Base-by-base conservation (phyloP, 2,888 invertebrate genomes). In the Limenitis camilla region DNA sequence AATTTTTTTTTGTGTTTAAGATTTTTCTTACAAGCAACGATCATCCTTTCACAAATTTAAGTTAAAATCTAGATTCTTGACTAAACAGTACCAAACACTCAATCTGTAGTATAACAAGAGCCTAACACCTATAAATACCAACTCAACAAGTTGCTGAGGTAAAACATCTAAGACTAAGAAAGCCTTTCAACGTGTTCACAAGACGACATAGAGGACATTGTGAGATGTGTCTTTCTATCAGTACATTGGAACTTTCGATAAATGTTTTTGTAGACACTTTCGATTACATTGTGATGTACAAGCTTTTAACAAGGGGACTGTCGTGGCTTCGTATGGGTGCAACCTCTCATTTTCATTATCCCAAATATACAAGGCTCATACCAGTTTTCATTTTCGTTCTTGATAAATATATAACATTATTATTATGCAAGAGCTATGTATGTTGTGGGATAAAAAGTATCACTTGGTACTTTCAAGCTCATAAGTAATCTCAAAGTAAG, bases 121-220 rank as follows among this genome's bases (percentile, higher is more conserved):
- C 28, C 33, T 38, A 43, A 36, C 52, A 52, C 29, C 55, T 46
- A 52, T 52, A 52, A 57, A 57, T 52, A 49, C 47, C 52, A n/a
- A 40, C 29, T 42, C 55, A 52, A 55, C 46, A 44, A 52, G 40
- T 27, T 28, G 35, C 51, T 41, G 32, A 48, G 33, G 27, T 45
- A 36, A 46, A 49, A 57, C 52, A 55, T 52, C 48, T 39, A 49
- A 52, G 38, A 49, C 55, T 38, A 36, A 39, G 55, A 45, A 53
- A 54, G 51, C 43, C 47, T 55, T 55, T 57, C 52, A 49, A 35
- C 52, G 35, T 52, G 55, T 55, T 49, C 57, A 44, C 43, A 46
- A 49, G 54, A 46, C 7, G 38, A 45, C 52, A 47, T 46, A 52
- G 55, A 49, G 52, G 55, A 57, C 55, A 57, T 52, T 55, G 57